Base-by-base conservation (phyloP, 2,113 vertebrate genomes). In the Oryzias javanicus region DNA sequence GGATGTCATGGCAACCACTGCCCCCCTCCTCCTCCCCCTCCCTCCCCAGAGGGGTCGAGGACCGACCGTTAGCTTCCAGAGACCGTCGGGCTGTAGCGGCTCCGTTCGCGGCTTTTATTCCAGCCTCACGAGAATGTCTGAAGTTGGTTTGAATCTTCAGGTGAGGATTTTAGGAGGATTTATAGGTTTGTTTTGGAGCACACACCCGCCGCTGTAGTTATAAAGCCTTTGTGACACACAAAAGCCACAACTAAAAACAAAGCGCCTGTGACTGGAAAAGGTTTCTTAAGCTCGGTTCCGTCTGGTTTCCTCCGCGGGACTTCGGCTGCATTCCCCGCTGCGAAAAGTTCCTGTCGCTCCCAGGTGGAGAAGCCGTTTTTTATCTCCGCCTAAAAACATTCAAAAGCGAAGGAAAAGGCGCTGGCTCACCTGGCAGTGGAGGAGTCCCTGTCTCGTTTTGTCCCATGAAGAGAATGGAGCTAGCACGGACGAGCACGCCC, bases 351-450 rank as follows among this genome's bases (percentile, higher is more conserved):
- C 52, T 41, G 27, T 55, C 47, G 59, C 52, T 44, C 20, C 60
- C 46, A 56, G 52, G 40, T 51, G n/a, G 46, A 56, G 45, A 4
- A 56, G 25, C 18, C 17, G 41, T 27, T 40, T 20, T 19, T 20
- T n/a, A n/a, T 27, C 46, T 14, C 22, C 47, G 4, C 25, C 22
- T 25, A 10, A 16, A 42, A 29, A 18, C 18, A 40, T 19, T 18
- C 45, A 56, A 2, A 45, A 15, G 18, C 4, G 13, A 41, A n/a
- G 24, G 3, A 17, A n/a, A 60, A 27, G 52, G 42, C 3, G 7
- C 48, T 18, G 42, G 45, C 76, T 63, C 56, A 87, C 85, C 82
- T 80, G 50, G 17, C n/a, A 3, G 15, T 3, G 47, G 27, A 27
- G 25, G 42, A 64, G 55, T 52, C 20, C 19, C 0, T 35, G 35